Base-by-base conservation (phyloP, 2,797 vertebrate species). In the Choloepus didactylus region DNA sequence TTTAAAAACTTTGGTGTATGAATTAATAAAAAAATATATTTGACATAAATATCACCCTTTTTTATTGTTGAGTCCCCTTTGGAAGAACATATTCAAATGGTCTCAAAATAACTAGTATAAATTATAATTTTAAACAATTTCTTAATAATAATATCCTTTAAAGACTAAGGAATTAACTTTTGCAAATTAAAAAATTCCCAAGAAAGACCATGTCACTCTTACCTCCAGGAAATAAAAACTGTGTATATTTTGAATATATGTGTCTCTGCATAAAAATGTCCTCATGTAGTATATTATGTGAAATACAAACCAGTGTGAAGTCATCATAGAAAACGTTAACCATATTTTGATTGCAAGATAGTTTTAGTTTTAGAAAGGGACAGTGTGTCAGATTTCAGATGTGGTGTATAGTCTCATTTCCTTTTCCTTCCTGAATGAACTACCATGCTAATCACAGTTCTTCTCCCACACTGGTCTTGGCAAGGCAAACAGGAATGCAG, bases 301-400 rank as follows among this genome's bases (percentile, higher is more conserved):
- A 92, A 95, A 93, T 75, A 76, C 9, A 95, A 86, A 80, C 69
- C 46, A 62, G 7, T 29, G 4, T 41, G 41, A 67, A 62, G 35
- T 93, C 18, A 79, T 15, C 44, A 92, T 4, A 67, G 62, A 92
- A 79, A 87, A 66, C 38, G 9, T n/a, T 51, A 86, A 64, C n/a
- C 16, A 27, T 79, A 69, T 77, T 84, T 67, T 81, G 46, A 89
- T n/a, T n/a, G 23, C 12, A 87, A 92, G 35, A 77, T n/a, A 29
- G 35, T 88, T 96, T 96, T 83, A 87, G n/a, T 90, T 96, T 96
- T 83, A 91, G 38, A 92, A 4, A 77, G 21, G 3, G 72, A 51
- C 59, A 87, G 76, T 69, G 69, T 51, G 46, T 94, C 81, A 66
- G 54, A 79, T 85, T 95, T 92, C 95, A 60, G 62, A 77, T 56